Conservation (phyloP, 2,888 invertebrate genomes). For the Alcis repandata region DNA sequence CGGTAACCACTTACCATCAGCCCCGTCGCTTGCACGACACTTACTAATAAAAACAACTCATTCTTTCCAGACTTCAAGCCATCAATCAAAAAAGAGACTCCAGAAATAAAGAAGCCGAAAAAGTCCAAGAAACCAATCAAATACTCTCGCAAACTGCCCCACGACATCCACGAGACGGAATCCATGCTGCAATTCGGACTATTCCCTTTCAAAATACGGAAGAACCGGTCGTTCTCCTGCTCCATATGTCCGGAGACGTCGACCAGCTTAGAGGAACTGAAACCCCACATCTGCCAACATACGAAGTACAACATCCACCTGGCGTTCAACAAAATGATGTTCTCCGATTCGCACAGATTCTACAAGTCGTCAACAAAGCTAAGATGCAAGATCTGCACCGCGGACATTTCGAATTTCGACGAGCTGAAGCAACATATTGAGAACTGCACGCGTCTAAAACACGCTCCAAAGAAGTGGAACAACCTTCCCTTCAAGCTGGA, state of each 20-base stretch:
- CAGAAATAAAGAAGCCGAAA: slow-evolving; percentile 56
- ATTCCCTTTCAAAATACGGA: slow-evolving; percentile 77
- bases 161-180: slow-evolving; percentile 65
- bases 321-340: slow-evolving; percentile 77
- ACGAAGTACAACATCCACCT: slow-evolving; percentile 64
- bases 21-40: too few relatives aligned
- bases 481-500: slow-evolving; percentile 78
- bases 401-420: slow-evolving; percentile 65
- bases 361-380: slow-evolving; percentile 60
- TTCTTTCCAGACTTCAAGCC: slow-evolving; percentile 37
- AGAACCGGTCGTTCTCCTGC: slow-evolving; percentile 66
- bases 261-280: slow-evolving; percentile 65
- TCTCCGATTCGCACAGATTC: slow-evolving; percentile 69
- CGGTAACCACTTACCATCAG: too few relatives aligned
- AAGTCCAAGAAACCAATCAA: slow-evolving; percentile 54
- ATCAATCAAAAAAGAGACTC: slow-evolving; percentile 63
- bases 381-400: slow-evolving; percentile 73
- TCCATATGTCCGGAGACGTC: slow-evolving; percentile 72
- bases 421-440: slow-evolving; percentile 68
- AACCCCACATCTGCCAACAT: slow-evolving; percentile 66
- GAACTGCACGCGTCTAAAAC: slow-evolving; percentile 64
- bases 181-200: slow-evolving; percentile 67
- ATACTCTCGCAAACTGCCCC: slow-evolving; percentile 55
- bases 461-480: slow-evolving; percentile 61
- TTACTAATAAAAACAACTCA: not conserved